phyloP scores from a whole-genome alignment of 2,113 vertebrate species.

The Hemichromis elongatus region DNA sequence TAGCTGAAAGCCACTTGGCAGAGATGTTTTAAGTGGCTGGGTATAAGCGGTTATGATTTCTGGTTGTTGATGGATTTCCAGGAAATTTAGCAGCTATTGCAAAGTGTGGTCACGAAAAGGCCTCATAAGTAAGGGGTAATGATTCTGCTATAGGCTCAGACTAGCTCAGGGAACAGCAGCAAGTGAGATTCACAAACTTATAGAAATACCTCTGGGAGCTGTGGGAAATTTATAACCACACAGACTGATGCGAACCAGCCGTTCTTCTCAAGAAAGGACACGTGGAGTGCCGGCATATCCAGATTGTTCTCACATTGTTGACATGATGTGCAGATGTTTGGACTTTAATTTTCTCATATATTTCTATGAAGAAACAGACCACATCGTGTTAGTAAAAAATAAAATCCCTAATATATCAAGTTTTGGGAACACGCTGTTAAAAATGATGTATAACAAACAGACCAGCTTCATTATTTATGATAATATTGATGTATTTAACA shows the following conservation, averaged over 20 bases:
- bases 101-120: background rate
- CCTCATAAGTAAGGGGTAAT: background rate
- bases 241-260: slow-evolving; percentile 9
- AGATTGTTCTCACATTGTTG: slow-evolving; percentile 18
- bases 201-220: slow-evolving; percentile 27
- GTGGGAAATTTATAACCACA: slow-evolving; percentile 33
- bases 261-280: background rate
- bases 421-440: background rate
- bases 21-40: background rate
- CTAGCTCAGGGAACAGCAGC: background rate
- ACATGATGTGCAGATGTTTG: background rate
- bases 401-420: background rate
- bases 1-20: background rate
- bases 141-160: background rate
- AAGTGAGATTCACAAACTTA: slow-evolving; percentile 16
- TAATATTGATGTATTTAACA: slow-evolving; percentile 14
- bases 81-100: background rate
- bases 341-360: background rate
- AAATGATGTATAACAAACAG: background rate
- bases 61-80: background rate
- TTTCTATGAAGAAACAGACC: background rate
- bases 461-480: background rate
- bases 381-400: background rate
- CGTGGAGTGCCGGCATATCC: background rate
- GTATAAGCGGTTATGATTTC: background rate